Base-by-base conservation (phyloP, 23 tunicate genomes). In the Trididemnum clinides region DNA sequence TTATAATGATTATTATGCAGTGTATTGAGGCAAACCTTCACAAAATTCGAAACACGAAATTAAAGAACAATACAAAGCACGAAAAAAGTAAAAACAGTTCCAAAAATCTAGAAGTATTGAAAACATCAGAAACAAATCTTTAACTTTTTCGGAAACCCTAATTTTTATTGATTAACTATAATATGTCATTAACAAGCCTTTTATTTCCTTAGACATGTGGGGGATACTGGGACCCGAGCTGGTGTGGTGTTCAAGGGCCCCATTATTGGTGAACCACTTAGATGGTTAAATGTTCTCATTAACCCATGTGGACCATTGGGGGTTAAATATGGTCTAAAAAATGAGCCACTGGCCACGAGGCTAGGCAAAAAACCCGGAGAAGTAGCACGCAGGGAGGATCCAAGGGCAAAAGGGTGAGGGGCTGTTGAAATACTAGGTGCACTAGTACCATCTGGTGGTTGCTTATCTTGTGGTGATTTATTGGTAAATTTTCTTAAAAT, bases 291-390 rank as follows among this genome's bases (percentile, higher is more conserved):
- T 3, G 85, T 85, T 7, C 85, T 57, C 2, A 36, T 38, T 20
- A 51, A 34, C 28, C 64, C 66, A 26, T 51, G 83, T 57, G 54
- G 39, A 1, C 37, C 26, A 0, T 72, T 15, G 1, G 77, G 80
- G 20, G 80, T 29, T 54, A 51, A 25, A 34, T 80, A 87, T 0
- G 91, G 85, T 33, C 91, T 51, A 32, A 87, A 51, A 25, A 79
- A 49, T 20, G 91, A 83, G 23, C 91, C 91, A n/a, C 50, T 78
- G 25, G 90, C 83, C 27, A 87, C 74, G 10, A 87, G 71, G 39
- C 82, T 87, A 1, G 91, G 91, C 12, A 87, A 51, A 69, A 87
- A 71, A 0, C 91, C 81, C 12, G 38, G 71, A 7, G 85, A 21
- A 19, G 81, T 22, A 21, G 59, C 64, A 2, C 34, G 88, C 3